A percentile compares a stretch with the other conserved stretches of the same genome.
phyloP scores from a whole-genome alignment of 2,113 vertebrate genomes.

The Sisor rabdophorus region DNA sequence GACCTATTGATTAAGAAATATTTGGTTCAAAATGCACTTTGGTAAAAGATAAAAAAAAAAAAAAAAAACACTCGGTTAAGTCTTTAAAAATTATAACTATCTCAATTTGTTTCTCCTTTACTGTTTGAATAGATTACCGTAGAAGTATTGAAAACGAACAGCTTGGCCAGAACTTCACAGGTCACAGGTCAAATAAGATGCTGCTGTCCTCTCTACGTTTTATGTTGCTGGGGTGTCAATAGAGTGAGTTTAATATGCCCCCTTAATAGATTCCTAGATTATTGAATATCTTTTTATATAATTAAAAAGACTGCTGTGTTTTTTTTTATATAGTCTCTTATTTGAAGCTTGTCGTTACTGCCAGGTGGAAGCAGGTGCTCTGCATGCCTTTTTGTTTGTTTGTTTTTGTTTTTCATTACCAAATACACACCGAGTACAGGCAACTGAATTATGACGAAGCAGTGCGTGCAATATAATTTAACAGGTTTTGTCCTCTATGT shows the following conservation, averaged over 20 bases:
- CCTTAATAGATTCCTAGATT: constrained; percentile 62
- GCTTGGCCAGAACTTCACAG: constrained; percentile 56
- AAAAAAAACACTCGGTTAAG: constrained; percentile 57
- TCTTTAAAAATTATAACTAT: constrained; percentile 66
- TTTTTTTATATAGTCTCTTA: constrained; percentile 64
- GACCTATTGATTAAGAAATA: constrained; percentile 47
- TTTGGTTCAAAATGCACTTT: constrained; percentile 79
- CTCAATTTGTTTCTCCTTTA: constrained; percentile 35
- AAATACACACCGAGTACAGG: constrained; percentile 38
- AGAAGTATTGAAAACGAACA: constrained; percentile 76
- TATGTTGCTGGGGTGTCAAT: constrained; percentile 48
- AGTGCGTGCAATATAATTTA: constrained; percentile 21
- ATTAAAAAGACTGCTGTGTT: constrained; percentile 67
- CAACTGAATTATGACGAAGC: constrained; percentile 21
- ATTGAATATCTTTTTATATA: constrained; percentile 63
- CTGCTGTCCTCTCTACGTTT: constrained; percentile 67
- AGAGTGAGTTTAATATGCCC: constrained; percentile 63
- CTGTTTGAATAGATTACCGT: constrained; percentile 68
- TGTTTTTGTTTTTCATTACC: constrained; percentile 42
- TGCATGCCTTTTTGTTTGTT: constrained; percentile 70
- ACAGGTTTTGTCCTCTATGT: constrained; percentile 12
- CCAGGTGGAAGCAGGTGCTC: constrained; percentile 56
- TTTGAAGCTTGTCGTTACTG: constrained; percentile 63
- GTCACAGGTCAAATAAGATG: constrained; percentile 60
- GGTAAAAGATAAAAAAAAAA: constrained; percentile 58